These are phyloP conservation scores for Eriosoma lanigerum DNA, from an alignment of 1,140 invertebrate genomes.

Conservation along the genomic window DNA sequence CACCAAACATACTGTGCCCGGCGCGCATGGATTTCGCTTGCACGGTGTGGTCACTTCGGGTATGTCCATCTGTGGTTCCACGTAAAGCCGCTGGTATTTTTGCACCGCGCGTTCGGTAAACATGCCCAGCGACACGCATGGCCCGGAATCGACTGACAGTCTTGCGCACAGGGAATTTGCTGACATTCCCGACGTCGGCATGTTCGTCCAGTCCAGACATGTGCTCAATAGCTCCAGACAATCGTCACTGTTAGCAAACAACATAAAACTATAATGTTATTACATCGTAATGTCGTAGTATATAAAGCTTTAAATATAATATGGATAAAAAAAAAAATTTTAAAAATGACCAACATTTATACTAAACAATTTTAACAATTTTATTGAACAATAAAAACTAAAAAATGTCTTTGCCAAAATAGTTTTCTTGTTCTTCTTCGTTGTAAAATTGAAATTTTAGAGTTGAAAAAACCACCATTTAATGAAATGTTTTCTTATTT, in stretches of 20 bases:
- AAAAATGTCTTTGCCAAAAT: too few species aligned
- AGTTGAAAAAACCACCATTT: too few species aligned
- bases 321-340: too few species aligned
- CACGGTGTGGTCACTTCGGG: constrained; percentile 77
- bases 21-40: constrained; percentile 72
- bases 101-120: constrained; percentile 62
- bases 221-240: constrained; percentile 77
- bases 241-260: constrained; percentile 64
- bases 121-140: constrained; percentile 74
- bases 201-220: constrained; percentile 74
- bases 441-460: too few species aligned
- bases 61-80: constrained; percentile 52
- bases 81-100: too few species aligned
- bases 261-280: background rate
- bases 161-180: constrained; percentile 69
- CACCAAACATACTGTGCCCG: constrained; percentile 69
- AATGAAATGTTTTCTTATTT: too few species aligned
- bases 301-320: too few species aligned
- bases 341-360: too few species aligned
- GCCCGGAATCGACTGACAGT: constrained; percentile 66
- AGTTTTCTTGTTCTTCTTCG: too few species aligned
- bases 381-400: too few species aligned
- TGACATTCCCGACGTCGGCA: constrained; percentile 59
- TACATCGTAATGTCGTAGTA: too few species aligned
- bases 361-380: too few species aligned